These are phyloP conservation scores for Leptoteleia sp. DNA, from an alignment of 1,140 invertebrate genomes.

Conservation along the genomic window DNA sequence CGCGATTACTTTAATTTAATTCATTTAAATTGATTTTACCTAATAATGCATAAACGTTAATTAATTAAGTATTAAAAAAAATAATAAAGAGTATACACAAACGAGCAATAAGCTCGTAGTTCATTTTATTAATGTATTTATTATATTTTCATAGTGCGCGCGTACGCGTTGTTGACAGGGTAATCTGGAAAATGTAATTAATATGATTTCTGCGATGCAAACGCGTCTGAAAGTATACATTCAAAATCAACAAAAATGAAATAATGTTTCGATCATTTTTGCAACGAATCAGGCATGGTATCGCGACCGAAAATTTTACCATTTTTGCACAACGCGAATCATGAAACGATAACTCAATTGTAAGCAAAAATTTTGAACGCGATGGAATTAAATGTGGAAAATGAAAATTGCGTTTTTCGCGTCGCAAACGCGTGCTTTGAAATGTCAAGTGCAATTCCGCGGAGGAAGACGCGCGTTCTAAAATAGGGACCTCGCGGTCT, in stretches of 20 bases:
- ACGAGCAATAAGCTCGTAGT: constrained; percentile 23
- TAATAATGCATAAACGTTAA: too few relatives aligned
- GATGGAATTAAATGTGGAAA: constrained; percentile 4
- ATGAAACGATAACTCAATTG: too few relatives aligned
- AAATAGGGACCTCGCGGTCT: constrained; percentile 30
- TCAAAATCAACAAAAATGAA: constrained; percentile 25
- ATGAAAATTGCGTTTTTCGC: not conserved
- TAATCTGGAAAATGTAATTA: constrained; percentile 28
- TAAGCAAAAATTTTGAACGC: not conserved
- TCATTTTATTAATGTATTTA: constrained; percentile 50
- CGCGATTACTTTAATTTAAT: too few relatives aligned
- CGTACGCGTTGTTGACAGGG: constrained; percentile 4
- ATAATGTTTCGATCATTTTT: too few relatives aligned
- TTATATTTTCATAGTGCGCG: constrained; percentile 13
- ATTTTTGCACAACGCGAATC: not conserved
- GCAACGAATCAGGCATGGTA: too few relatives aligned
- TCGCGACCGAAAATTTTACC: not conserved
- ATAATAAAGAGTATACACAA: not conserved
- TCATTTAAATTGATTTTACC: too few relatives aligned
- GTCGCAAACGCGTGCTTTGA: constrained; percentile 8
- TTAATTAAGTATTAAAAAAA: constrained; percentile 37
- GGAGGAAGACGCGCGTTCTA: constrained; percentile 24
- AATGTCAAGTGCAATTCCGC: constrained; percentile 43
- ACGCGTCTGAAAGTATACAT: constrained; percentile 17
- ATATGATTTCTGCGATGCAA: constrained; percentile 22